Evolutionary conservation across 2,797 vertebrate species (phyloP).

Genomic region (Loriculus beryllinus): DNA sequence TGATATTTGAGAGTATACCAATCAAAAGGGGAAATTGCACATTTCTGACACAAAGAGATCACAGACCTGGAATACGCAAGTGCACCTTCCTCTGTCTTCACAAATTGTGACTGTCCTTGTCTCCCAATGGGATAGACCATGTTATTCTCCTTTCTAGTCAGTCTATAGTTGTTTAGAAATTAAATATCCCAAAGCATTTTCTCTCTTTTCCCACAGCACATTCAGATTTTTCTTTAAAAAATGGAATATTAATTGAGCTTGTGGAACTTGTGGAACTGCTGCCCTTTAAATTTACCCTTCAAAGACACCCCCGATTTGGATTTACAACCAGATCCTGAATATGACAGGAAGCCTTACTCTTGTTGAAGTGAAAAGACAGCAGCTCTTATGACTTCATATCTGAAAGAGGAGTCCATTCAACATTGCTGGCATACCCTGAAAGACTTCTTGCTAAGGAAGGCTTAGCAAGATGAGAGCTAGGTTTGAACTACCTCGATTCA

Average conservation of each 20-base stretch:
- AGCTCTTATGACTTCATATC: not conserved
- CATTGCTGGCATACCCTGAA: not conserved
- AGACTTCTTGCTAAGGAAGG: not conserved
- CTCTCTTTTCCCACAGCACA: not conserved
- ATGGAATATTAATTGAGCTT: not conserved
- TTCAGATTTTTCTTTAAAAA: not conserved
- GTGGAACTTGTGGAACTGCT: not conserved
- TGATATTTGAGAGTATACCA: not conserved
- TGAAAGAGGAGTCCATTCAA: not conserved
- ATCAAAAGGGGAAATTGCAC: not conserved
- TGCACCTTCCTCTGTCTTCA: not conserved
- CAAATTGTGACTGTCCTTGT: not conserved
- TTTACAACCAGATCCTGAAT: not conserved
- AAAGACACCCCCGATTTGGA: not conserved
- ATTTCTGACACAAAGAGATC: not conserved
- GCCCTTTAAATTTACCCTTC: not conserved
- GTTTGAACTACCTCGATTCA: not conserved
- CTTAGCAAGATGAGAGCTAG: not conserved
- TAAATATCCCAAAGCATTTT: not conserved
- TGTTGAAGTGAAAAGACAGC: not conserved
- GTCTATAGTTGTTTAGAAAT: not conserved
- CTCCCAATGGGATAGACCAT: not conserved
- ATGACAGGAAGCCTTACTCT: not conserved
- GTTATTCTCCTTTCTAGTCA: not conserved
- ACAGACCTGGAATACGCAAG: not conserved